These are phyloP conservation scores for Brachionus paranguensis DNA, from an alignment of 1,140 invertebrate species.

Conservation along the genomic window DNA sequence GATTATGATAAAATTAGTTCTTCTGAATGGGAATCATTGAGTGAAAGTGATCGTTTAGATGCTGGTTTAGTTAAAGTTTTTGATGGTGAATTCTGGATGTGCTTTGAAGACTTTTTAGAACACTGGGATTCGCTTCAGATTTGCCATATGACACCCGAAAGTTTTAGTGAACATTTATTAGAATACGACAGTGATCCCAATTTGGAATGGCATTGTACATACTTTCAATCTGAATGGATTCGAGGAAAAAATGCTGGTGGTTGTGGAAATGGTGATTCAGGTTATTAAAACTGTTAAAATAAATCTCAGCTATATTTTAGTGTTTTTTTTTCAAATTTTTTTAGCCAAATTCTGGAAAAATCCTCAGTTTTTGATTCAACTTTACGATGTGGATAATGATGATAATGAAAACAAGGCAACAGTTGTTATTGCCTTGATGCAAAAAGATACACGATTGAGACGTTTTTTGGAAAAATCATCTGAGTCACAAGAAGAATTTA, in stretches of 20 bases:
- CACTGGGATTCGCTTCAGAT: slow-evolving; percentile 36
- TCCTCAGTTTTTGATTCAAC: slow-evolving; percentile 35
- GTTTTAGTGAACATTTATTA: neutral
- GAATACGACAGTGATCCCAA: neutral
- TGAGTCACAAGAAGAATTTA: slow-evolving; percentile 36
- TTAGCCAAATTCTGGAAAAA: slow-evolving; percentile 37
- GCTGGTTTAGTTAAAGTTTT: slow-evolving; percentile 61
- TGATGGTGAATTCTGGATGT: slow-evolving; percentile 41
- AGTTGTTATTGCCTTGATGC: slow-evolving; percentile 31
- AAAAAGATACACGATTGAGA: slow-evolving; percentile 34
- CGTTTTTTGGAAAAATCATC: neutral
- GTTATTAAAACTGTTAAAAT: neutral
- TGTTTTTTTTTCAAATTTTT: neutral
- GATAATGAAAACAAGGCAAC: slow-evolving; percentile 17
- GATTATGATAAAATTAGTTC: neutral
- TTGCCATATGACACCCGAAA: slow-evolving; percentile 33
- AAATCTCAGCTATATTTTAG: neutral
- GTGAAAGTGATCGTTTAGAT: slow-evolving; percentile 76
- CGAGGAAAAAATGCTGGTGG: slow-evolving; percentile 37
- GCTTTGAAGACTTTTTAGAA: slow-evolving; percentile 14
- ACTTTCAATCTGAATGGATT: slow-evolving; percentile 18
- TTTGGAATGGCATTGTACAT: slow-evolving; percentile 22
- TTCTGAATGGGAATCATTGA: slow-evolving; percentile 74
- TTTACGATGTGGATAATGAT: neutral
- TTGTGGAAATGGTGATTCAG: slow-evolving; percentile 32